Percentiles rank a stretch among this genome's conserved stretches.
These are phyloP conservation scores for Lutra lutra DNA, from an alignment of 2,797 vertebrate genomes.

Conservation along the genomic window DNA sequence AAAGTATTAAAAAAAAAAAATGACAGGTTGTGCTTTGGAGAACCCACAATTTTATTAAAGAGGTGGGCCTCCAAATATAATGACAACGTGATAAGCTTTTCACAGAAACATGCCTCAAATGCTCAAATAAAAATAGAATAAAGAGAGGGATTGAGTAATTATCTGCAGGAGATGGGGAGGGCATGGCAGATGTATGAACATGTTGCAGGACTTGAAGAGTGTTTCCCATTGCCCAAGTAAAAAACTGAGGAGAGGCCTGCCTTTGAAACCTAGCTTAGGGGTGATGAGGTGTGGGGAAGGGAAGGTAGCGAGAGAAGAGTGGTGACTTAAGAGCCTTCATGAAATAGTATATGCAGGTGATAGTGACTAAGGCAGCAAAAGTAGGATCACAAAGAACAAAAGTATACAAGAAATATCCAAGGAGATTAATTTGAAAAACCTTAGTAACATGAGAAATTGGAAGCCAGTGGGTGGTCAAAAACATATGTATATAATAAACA, in stretches of 20 bases:
- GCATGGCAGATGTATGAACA: background rate
- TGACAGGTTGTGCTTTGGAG: background rate
- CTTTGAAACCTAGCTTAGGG: background rate
- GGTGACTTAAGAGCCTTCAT: background rate
- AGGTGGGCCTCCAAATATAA: background rate
- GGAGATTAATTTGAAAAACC: background rate
- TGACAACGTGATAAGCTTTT: background rate
- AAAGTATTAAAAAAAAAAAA: background rate
- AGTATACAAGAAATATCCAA: background rate
- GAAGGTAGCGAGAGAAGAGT: background rate
- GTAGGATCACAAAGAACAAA: background rate
- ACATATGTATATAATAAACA: background rate
- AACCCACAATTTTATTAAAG: background rate
- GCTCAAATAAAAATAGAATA: slow-evolving; percentile 4
- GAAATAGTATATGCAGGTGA: background rate
- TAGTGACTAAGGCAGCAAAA: background rate
- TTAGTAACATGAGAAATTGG: background rate
- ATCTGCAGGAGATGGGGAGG: background rate
- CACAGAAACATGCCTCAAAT: background rate
- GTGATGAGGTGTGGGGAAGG: background rate
- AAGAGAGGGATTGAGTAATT: background rate
- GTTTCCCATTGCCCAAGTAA: background rate
- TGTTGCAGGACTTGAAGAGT: background rate
- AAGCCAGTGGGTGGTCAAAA: background rate
- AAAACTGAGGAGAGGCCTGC: background rate